Base-by-base conservation (phyloP, 2,888 invertebrate genomes). In the Melitaea athalia region DNA sequence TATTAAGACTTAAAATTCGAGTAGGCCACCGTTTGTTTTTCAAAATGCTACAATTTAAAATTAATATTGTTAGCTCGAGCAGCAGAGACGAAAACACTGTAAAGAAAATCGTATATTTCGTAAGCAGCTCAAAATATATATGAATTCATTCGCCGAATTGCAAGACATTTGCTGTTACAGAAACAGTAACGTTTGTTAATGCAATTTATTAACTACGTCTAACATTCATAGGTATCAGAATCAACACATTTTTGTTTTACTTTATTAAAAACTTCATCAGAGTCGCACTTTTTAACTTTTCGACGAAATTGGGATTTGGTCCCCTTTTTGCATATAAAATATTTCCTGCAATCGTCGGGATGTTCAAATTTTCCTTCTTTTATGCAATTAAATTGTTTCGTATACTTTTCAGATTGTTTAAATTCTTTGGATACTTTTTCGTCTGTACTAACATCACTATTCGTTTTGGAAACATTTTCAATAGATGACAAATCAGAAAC, bases 191-290 rank as follows among this genome's bases (percentile, higher is more conserved):
- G 3, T 24, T 24, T 24, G 24, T 24, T 24, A 24, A 2, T 24
- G 24, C 24, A 24, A 24, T 24, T 24, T 24, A 2, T 24, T 3
- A 38, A 38, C 38, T 38, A 38, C 8, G 8, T 5, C 38, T 42
- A 57, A 57, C 87, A 86, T 70, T 88, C 88, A 33, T 80, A 76
- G 71, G 86, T 90, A 7, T 88, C 89, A 33, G 75, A 77, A 63
- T 87, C 84, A 42, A 87, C 83, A 72, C 91, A 91, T 73, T 81
- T 84, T 72, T 83, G 83, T 76, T 84, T 85, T 31, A 82, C 79
- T 72, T 76, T 81, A 73, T 93, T 84, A 76, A 89, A 94, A 11
- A 91, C 76, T 77, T 93, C 88, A 49, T 85, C 88, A 6, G 81
- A 81, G 33, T 86, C 84, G 75, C 94, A 94, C 72, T 82, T 85